Evolutionary conservation across 2,113 vertebrate species (phyloP), one percentile per base, ranked within the genome.

Genomic region (Uria lomvia): DNA sequence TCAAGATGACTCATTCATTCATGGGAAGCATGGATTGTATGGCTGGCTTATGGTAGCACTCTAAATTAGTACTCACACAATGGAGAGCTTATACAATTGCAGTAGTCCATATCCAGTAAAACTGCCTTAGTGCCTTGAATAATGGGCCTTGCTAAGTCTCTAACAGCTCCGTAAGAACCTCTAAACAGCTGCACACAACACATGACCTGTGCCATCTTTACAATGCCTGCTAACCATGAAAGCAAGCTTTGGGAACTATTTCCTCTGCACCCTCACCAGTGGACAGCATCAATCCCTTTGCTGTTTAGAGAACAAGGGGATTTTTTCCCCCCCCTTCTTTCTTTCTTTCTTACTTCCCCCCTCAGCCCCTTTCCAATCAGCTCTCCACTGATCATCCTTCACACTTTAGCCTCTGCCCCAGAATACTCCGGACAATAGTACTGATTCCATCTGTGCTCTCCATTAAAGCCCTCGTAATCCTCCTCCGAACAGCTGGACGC

Each of bases 391-490:
- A 91, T 97, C 96, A 97, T 97, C 97, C 97, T 97, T 98, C 94
- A 96, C 92, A 97, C 98, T 95, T 97, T 96, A 98, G 97, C 97
- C 96, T 97, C 84, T 98, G 97, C 91, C 94, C 97, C 95, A 87
- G 89, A 98, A 98, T 92, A 96, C 89, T 94, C 86, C 24, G 96
- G 97, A 98, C 97, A 98, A 98, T 96, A 97, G 93, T 73, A 94
- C 74, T 92, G 95, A 94, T 96, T 98, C 98, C 97, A 98, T 98
- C 97, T 98, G 98, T 95, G 97, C 96, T 97, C 96, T 97, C 94
- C 96, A 97, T 97, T 97, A 98, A 98, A 97, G 89, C 97, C 97
- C 92, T 92, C 79, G 47, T 98, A 98, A 98, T 98, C 97, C 98
- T 96, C 83, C 97, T 92, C 91, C 12, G 95, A 98, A 98, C 97